These are phyloP conservation scores for Chinchilla lanigera DNA, from an alignment of 2,113 vertebrate genomes.

Conservation along the genomic window DNA sequence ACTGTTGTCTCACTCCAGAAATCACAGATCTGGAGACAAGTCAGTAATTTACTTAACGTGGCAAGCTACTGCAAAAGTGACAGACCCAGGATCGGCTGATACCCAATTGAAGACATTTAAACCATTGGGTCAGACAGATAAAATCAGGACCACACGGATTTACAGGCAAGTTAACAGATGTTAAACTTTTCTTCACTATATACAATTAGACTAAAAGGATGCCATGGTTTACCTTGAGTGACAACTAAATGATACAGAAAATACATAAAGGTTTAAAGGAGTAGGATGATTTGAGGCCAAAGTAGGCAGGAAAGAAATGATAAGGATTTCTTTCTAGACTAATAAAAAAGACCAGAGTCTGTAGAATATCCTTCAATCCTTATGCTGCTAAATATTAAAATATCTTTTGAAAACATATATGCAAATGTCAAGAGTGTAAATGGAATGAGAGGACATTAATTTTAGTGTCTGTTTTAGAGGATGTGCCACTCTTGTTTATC, in stretches of 20 bases:
- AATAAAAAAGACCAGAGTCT: not conserved
- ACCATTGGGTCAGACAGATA: not conserved
- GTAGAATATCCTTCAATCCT: too few species aligned
- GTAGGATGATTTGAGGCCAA: not conserved
- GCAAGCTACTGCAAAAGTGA: not conserved
- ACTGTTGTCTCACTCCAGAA: fast-evolving
- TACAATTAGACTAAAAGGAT: too few species aligned
- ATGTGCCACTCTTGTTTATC: fast-evolving
- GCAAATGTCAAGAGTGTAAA: not conserved
- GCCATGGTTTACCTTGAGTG: not conserved
- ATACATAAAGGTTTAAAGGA: too few species aligned
- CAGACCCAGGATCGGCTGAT: not conserved
- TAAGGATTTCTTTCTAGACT: not conserved
- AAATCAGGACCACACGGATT: not conserved
- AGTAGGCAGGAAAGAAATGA: too few species aligned
- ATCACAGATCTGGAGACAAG: not conserved
- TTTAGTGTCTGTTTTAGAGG: fast-evolving
- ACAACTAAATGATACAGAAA: not conserved
- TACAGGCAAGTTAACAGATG: not conserved
- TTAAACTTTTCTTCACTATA: too few species aligned
- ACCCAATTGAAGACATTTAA: not conserved
- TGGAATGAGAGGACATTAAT: not conserved
- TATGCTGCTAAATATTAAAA: not conserved
- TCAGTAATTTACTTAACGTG: not conserved
- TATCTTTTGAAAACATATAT: too few species aligned